Conservation (phyloP, 1,140 invertebrate genomes). For the Lanistes nyassanus region DNA sequence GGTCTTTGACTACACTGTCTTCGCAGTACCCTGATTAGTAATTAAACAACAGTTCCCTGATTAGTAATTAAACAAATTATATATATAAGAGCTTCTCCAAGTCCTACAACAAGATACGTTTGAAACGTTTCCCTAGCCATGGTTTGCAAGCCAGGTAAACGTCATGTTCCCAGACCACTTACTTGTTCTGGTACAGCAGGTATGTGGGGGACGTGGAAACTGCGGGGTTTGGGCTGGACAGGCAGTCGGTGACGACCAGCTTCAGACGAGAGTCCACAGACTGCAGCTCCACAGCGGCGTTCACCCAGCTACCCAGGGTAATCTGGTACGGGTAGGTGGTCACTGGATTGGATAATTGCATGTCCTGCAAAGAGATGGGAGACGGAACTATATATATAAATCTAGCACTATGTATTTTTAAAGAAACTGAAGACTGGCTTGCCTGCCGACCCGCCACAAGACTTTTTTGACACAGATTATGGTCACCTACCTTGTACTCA, state of each 20-base stretch:
- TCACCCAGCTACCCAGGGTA: conserved; percentile 52
- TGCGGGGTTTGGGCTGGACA: conserved; percentile 36
- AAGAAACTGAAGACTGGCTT: not conserved
- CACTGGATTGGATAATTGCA: conserved; percentile 15
- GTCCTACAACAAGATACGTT: too few relatives aligned
- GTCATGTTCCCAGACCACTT: too few relatives aligned
- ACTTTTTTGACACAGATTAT: too few relatives aligned
- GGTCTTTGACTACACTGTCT: too few relatives aligned
- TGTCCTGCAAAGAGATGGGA: not conserved
- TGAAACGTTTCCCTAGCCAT: too few relatives aligned
- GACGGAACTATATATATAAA: not conserved
- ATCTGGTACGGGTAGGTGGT: conserved; percentile 37
- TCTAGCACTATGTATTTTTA: not conserved
- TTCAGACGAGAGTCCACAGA: conserved; percentile 45
- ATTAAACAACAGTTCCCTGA: too few relatives aligned
- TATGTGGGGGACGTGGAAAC: conserved; percentile 39
- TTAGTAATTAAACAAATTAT: too few relatives aligned
- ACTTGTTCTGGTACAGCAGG: not conserved
- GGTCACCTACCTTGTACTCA: not conserved
- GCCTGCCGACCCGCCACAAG: too few relatives aligned
- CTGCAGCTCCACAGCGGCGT: conserved; percentile 48
- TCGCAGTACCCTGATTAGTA: too few relatives aligned
- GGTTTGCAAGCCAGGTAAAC: too few relatives aligned
- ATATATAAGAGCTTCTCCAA: too few relatives aligned
- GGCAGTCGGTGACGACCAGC: conserved; percentile 51